phyloP scores from a whole-genome alignment of 2,113 vertebrate species.

The Lontra canadensis region DNA sequence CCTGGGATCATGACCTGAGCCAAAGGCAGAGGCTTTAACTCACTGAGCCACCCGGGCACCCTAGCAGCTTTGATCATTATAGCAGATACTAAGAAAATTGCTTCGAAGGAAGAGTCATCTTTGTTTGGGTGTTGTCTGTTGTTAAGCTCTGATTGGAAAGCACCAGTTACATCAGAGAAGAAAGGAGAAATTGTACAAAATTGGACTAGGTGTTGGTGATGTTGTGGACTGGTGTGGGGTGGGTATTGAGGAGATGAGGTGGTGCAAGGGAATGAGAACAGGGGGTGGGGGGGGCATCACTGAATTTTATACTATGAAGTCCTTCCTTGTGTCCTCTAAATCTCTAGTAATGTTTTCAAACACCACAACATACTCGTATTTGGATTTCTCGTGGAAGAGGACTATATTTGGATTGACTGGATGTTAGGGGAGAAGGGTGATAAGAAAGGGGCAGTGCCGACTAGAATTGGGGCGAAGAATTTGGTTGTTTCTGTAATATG shows the following conservation, averaged over 20 bases:
- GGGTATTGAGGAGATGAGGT: background rate
- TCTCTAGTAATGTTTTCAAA: background rate
- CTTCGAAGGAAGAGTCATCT: background rate
- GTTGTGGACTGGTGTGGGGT: background rate
- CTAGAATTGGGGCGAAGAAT: background rate
- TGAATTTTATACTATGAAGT: background rate
- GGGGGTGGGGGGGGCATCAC: no score
- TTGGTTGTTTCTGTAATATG: background rate
- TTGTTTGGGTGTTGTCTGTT: background rate
- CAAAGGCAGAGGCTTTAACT: no score
- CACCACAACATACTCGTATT: background rate
- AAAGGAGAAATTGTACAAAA: background rate
- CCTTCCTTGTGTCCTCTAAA: background rate
- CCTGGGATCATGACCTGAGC: no score
- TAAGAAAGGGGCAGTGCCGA: background rate
- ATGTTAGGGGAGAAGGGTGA: background rate
- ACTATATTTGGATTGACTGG: background rate
- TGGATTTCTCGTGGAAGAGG: background rate
- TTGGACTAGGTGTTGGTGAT: background rate
- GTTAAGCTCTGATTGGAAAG: background rate
- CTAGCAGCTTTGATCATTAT: background rate
- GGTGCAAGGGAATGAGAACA: no score
- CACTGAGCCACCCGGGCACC: no score
- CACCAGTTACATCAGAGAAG: background rate
- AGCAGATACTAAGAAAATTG: background rate